Evolutionary conservation across 2,888 invertebrate genomes (phyloP), one percentile per base, ranked within the genome.

Genomic region (Anthoptus insignis): DNA sequence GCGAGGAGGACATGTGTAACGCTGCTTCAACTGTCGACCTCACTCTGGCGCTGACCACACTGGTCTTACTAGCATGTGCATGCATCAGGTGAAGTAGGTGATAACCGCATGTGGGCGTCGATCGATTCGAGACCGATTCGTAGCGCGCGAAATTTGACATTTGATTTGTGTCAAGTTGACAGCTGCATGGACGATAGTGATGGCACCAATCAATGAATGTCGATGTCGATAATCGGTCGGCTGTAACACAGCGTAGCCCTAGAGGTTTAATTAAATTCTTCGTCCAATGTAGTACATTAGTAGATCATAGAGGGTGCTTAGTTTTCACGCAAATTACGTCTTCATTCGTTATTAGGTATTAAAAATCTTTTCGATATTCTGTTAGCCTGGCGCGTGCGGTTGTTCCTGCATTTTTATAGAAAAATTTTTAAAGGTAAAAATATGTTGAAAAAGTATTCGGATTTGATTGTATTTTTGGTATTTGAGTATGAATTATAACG

Each of bases 1-100:
- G 98, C 95, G 98, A 98, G 95, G 98, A 98, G 95, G 98, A 98
- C 94, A 97, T 97, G 97, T 98, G 98, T 95, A 98, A 98, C 93
- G 70, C 76, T 59, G 84, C 85, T 64, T 71, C 78, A 68, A 74
- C 80, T 65, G 78, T 82, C 78, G 78, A 79, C 80, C 76, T 79
- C 72, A 76, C 82, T 67, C 79, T 85, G 75, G 78, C 79, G 65
- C 71, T 82, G 67, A 81, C 84, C 66, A 79, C 85, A 78, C 81
- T 89, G 75, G 77, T 77, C 65, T 76, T 82, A 67, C 68, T 89
- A 66, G 92, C 92, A 93, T 93, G 92, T 79, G 91, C 92, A 89
- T 91, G 90, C 74, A 78, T 85, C 77, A 91, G 92, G 89, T 92
- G 92, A 92, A 92, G 87, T 86, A 88, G 88, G 82, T 76, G 82